Evolutionary conservation across 2,888 invertebrate genomes (phyloP).

Genomic region (Mamestra brassicae): DNA sequence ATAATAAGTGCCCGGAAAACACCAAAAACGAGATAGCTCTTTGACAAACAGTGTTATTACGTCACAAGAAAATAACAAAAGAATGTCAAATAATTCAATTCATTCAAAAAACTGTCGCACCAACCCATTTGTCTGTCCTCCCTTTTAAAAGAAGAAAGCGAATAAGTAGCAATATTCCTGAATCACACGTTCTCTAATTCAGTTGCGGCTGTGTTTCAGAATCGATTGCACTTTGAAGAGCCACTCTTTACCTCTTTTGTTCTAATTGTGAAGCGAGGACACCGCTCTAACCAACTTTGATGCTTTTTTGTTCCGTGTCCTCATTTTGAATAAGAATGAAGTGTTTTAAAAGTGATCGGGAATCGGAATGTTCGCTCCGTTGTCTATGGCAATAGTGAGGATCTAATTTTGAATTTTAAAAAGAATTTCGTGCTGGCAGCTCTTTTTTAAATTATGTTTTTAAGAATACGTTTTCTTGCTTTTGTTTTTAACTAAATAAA

Average conservation of each 20-base stretch:
- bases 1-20: too few relatives aligned
- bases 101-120: conserved; percentile 11
- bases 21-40: background rate
- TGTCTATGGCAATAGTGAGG: conserved; percentile 18
- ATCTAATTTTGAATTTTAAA: conserved; percentile 22
- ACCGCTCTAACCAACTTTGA: conserved; percentile 58
- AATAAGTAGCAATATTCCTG: conserved; percentile 63
- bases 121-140: background rate
- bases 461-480: background rate
- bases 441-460: conserved; percentile 4
- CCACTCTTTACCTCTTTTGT: conserved; percentile 77
- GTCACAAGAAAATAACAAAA: background rate
- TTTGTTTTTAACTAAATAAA: background rate
- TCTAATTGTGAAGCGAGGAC: conserved; percentile 80
- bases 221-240: conserved; percentile 76
- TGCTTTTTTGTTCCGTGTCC: conserved; percentile 61
- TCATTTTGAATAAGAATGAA: conserved; percentile 65
- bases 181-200: conserved; percentile 65
- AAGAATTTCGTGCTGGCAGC: background rate
- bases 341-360: conserved; percentile 55
- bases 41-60: conserved; percentile 15
- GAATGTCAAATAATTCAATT: conserved; percentile 7
- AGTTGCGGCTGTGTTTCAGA: conserved; percentile 68
- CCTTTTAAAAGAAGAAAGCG: conserved; percentile 40
- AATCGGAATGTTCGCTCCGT: conserved; percentile 45